Base-by-base conservation (phyloP, 2,888 invertebrate species). In the Laspeyria flexula region DNA sequence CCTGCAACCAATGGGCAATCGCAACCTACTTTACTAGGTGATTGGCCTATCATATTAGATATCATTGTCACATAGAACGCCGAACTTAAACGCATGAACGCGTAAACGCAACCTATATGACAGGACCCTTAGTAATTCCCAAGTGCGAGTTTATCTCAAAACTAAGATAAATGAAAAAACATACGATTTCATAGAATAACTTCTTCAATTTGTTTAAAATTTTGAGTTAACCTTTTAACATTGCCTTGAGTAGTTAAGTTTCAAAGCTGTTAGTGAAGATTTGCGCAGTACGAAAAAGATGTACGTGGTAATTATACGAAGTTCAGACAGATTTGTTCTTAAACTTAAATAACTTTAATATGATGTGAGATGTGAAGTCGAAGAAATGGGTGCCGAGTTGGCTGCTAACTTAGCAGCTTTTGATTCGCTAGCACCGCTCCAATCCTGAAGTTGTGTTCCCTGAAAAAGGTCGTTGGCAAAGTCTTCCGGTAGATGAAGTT, bases 391-490 rank as follows among this genome's bases (percentile, higher is more conserved):
- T 54, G 40, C 51, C 35, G 49, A 63, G 65, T 46, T 60, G 53
- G 51, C 60, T 46, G 50, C 53, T 50, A 71, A 74, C 68, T 79
- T 74, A 56, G 65, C 58, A 59, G 74, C 73, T 72, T 74, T 77
- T 71, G 76, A 77, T 77, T 81, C 68, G 67, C 67, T 59, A 67
- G 64, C 65, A 64, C 65, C 63, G 64, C 57, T 59, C 59, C 66
- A 72, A 74, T 77, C 61, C 59, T 53, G 64, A 79, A 83, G 64
- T 85, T 83, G 68, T 66, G 52, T 69, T 65, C 68, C 53, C 73
- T 73, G 78, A 77, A 83, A 85, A 85, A 80, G 69, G 80, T 70
- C 73, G 75, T 74, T 65, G 69, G 73, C 74, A 74, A 74, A 75
- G 73, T 74, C 72, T 75, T 73, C 64, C 68, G 60, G 54, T 61